Evolutionary conservation across 2,888 invertebrate species (phyloP), one percentile per base, ranked within the genome.

Genomic region (Agrotis exclamationis): DNA sequence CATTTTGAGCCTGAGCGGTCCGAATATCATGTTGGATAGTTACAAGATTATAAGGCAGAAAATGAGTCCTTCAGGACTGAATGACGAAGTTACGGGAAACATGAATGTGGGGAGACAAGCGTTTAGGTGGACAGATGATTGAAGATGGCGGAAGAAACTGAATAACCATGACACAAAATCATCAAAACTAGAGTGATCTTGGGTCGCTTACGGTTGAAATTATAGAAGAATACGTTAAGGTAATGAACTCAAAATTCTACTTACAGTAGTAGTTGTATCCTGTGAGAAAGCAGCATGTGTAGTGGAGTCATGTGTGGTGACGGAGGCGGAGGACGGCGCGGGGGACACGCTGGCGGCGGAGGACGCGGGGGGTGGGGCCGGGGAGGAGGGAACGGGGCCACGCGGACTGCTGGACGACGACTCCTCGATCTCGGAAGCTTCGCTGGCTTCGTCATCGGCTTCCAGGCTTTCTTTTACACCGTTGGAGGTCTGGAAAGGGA

Each of bases 381-480:
- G 87, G 0, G 88, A 85, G n/a, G 89, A 90, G 9, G 93, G 86
- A 5, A 90, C 88, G 59, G 89, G 79, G 86, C 87, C 20, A 84
- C 87, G 73, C 83, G 87, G 67, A 88, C 87, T 68, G 89, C 82
- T 87, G 45, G 64, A 58, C 0, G 89, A 86, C 0, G 88, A 87
- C 47, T 92, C 93, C 28, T 93, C 93, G 0, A 86, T 80, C 67
- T 94, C 94, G 33, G 86, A 91, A 22, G 89, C 87, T 77, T 95
- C 95, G 63, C 92, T 94, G 2, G 94, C 93, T 72, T 96, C 96
- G 70, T 96, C 96, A 45, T 96, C 96, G 0, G 89, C 72, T 77
- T 96, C 96, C 33, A 95, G 93, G 77, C 91, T 94, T 78, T 95
- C 96, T 72, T 96, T 96, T 22, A 96, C 90, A 16, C 95, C 95